Evolutionary conservation across 2,113 vertebrate genomes (phyloP).

Genomic region (Bujurquina vittata): DNA sequence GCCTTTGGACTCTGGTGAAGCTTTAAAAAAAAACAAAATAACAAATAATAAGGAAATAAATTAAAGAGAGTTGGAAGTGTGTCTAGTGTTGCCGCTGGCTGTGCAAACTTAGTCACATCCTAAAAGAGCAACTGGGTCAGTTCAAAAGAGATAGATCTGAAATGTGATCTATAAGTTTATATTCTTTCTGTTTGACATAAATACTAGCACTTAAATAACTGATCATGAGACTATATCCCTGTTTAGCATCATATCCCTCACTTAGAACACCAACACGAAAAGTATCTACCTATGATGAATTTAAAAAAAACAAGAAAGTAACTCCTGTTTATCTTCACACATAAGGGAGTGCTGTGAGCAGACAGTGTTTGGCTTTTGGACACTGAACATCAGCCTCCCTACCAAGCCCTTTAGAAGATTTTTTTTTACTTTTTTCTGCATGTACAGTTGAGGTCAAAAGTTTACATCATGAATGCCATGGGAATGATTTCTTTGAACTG

Average conservation of each 20-base stretch:
- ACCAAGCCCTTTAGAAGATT: background rate
- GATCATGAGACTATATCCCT: constrained; percentile 27
- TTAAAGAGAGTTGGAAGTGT: background rate
- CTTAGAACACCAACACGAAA: background rate
- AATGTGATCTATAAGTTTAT: constrained; percentile 50
- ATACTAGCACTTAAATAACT: constrained; percentile 40
- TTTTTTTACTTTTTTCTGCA: background rate
- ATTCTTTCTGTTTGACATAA: constrained; percentile 49
- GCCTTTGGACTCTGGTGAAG: background rate
- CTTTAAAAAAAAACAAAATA: background rate
- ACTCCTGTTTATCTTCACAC: background rate
- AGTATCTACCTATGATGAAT: background rate
- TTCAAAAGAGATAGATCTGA: constrained; percentile 42
- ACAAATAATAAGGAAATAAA: background rate
- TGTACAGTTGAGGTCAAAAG: background rate
- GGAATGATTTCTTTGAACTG: background rate
- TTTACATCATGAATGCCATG: background rate
- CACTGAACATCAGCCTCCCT: background rate
- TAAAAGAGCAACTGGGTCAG: constrained; percentile 48
- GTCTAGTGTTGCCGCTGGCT: background rate
- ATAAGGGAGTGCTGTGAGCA: background rate
- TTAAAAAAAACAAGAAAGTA: background rate
- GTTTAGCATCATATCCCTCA: constrained; percentile 26
- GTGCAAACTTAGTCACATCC: background rate
- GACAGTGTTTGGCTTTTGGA: background rate